These are phyloP conservation scores for Trididemnum miniatum DNA, from an alignment of 23 tunicate genomes.

Conservation along the genomic window DNA sequence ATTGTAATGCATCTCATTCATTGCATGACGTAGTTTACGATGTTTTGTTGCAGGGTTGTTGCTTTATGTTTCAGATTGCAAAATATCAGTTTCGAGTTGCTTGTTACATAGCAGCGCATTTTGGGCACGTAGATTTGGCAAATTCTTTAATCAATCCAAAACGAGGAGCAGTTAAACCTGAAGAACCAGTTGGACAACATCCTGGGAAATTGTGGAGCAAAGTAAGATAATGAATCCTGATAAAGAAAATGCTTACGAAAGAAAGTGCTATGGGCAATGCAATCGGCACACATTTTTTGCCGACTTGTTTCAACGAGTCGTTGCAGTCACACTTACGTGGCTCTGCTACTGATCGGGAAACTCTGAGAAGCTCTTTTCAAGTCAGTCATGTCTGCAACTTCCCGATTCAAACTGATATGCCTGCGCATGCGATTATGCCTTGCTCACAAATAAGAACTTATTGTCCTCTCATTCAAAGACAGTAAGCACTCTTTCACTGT, in stretches of 20 bases:
- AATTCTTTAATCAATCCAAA: constrained; percentile 76
- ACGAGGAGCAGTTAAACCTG: constrained; percentile 75
- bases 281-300: background rate
- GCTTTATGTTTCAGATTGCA: constrained; percentile 38
- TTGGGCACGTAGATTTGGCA: constrained; percentile 79
- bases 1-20: no score
- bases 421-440: no score
- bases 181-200: constrained; percentile 83
- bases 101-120: constrained; percentile 75
- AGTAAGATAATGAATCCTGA: constrained; percentile 17
- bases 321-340: no score
- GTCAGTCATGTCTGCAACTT: no score
- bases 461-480: no score
- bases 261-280: background rate
- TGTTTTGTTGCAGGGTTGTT: no score
- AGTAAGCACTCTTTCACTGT: no score
- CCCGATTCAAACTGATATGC: no score
- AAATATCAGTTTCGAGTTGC: constrained; percentile 71
- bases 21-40: no score
- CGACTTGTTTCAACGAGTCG: no score
- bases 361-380: background rate
- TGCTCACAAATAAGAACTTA: no score
- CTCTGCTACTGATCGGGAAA: no score
- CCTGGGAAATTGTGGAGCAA: constrained; percentile 73
- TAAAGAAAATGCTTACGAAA: background rate